phyloP scores from a whole-genome alignment of 2,113 vertebrate genomes.

The Cebus imitator region DNA sequence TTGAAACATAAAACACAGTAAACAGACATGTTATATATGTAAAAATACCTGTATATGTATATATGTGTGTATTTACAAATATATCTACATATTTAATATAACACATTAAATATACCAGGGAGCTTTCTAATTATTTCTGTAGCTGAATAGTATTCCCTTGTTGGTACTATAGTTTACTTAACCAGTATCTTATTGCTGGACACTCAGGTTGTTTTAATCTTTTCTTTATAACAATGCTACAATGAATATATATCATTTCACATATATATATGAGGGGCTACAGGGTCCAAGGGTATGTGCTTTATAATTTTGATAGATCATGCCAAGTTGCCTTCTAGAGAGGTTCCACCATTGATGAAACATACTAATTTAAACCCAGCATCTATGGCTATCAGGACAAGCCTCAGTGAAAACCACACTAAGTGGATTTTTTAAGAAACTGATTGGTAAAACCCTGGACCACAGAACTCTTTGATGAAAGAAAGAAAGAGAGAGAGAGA shows the following conservation, averaged over 20 bases:
- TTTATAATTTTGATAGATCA: conserved; percentile 12
- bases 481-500: not conserved
- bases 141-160: not conserved
- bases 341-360: not conserved
- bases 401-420: not conserved
- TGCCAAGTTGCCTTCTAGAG: not conserved
- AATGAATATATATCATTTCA: not conserved
- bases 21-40: not conserved
- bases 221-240: not conserved
- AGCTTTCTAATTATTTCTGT: conserved; percentile 10
- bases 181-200: not conserved
- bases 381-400: not conserved
- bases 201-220: not conserved
- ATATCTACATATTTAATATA: not conserved
- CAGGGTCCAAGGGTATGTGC: not conserved
- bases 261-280: not conserved
- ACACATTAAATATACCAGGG: not conserved
- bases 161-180: not conserved
- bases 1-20: not conserved
- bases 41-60: not conserved
- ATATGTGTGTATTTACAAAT: not conserved
- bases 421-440: not conserved
- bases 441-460: not conserved
- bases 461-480: not conserved
- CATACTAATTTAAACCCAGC: not conserved